Evolutionary conservation across 2,113 vertebrate genomes (phyloP).

Genomic region (Rostratula benghalensis): DNA sequence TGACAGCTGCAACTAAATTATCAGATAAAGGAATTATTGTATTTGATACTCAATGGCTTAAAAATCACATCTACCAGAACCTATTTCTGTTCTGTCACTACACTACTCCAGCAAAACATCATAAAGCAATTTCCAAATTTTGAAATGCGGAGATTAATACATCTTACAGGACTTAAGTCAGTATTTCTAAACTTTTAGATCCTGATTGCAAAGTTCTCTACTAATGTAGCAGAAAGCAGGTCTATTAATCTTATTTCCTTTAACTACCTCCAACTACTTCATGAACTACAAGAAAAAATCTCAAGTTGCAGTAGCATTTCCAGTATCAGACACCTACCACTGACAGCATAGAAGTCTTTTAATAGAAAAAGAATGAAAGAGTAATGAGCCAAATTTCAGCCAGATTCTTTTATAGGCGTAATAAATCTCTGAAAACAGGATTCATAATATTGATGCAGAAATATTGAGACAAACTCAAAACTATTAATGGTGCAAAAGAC

Average conservation of each 20-base stretch:
- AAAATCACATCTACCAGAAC: background rate
- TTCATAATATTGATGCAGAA: conserved; percentile 46
- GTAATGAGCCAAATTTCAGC: background rate
- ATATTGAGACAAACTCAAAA: conserved; percentile 12
- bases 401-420: background rate
- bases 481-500: conserved; percentile 33
- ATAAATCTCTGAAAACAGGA: conserved; percentile 26
- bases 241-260: background rate
- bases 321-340: background rate
- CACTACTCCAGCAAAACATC: background rate
- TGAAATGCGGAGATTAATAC: background rate
- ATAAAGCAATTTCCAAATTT: background rate
- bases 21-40: background rate
- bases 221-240: background rate
- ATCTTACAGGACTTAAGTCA: background rate
- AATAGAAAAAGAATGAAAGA: background rate
- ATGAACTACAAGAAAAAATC: background rate
- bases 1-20: conserved; percentile 20
- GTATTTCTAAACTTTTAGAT: background rate
- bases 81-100: background rate
- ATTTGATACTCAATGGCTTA: background rate
- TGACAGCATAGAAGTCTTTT: background rate
- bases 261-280: background rate
- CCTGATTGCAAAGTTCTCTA: background rate
- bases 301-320: background rate